phyloP scores from a whole-genome alignment of 2,113 vertebrate genomes.

The Salvelinus sp. region DNA sequence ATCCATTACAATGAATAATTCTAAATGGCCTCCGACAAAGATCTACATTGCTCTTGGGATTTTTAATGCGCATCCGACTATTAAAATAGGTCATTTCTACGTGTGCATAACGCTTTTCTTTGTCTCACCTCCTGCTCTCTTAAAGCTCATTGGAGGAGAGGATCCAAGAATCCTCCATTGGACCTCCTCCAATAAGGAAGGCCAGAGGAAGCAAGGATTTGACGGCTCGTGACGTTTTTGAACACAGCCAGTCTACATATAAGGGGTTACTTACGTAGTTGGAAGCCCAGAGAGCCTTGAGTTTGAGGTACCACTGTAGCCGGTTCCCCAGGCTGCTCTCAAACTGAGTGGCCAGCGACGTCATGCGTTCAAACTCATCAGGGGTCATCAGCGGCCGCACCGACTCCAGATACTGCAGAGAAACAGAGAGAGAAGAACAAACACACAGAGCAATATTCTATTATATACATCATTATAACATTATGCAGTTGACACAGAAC shows the following conservation, averaged over 20 bases:
- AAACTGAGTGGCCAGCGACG: slow-evolving; percentile 77
- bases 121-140: no score
- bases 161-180: no score
- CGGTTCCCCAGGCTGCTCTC: slow-evolving; percentile 77
- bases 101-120: no score
- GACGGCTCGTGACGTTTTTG: no score
- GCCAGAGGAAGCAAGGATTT: no score
- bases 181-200: no score
- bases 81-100: neutral
- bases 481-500: neutral
- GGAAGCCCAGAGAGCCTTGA: slow-evolving; percentile 86
- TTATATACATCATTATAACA: neutral
- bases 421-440: slow-evolving; percentile 5
- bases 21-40: slow-evolving; percentile 22
- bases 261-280: slow-evolving; percentile 83
- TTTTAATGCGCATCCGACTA: slow-evolving; percentile 20
- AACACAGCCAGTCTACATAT: no score
- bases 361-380: slow-evolving; percentile 69
- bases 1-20: slow-evolving; percentile 48
- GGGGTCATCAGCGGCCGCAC: slow-evolving; percentile 78
- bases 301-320: slow-evolving; percentile 86
- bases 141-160: slow-evolving; percentile 4
- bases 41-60: slow-evolving; percentile 52
- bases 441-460: neutral
- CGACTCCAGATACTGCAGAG: slow-evolving; percentile 82